Base-by-base conservation (phyloP, 2,113 vertebrate species). In the Notothenia coriiceps region DNA sequence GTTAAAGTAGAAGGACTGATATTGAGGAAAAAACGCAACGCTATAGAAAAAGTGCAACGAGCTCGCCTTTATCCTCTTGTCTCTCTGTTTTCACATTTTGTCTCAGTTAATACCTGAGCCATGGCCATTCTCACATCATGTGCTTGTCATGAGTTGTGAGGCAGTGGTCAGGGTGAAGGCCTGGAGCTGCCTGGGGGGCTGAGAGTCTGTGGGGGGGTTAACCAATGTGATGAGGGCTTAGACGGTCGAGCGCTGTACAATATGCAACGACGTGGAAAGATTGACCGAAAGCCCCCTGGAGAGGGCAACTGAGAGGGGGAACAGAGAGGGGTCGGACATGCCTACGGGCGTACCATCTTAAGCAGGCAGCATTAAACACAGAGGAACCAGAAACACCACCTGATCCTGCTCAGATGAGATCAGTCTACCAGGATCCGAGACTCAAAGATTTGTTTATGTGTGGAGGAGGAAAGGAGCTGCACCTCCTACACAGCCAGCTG, bases 61-160 rank as follows among this genome's bases (percentile, higher is more conserved):
- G 75, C 47, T 72, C 0, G 2, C 51, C 33, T 81, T 77, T 74
- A 78, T 82, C 79, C 86, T 18, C 55, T 67, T 80, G 76, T 80
- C 74, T 79, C 68, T 68, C 33, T 55, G 60, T 77, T 44, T 43
- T 10, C n/a, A 3, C 10, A 54, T 64, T 77, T 71, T 74, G 65
- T 79, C 80, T 77, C 47, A 29, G 80, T 73, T 90, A 84, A 88
- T 80, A 87, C 84, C 87, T 86, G 84, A 88, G 78, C 78, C 80
- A 50, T 47, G 63, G 77, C 80, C 80, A 72, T 70, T 79, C 79
- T 85, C 83, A 70, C 86, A 85, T 89, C 94, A 95, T 92, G 93
- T 94, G 94, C 89, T 82, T 79, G 79, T 94, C 94, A 94, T 92
- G 94, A 86, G 93, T 85, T 91, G 84, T 66, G 80, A 82, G 85